These are phyloP conservation scores for Drosophila prostipennis DNA, from an alignment of 2,888 invertebrate genomes.

Conservation along the genomic window DNA sequence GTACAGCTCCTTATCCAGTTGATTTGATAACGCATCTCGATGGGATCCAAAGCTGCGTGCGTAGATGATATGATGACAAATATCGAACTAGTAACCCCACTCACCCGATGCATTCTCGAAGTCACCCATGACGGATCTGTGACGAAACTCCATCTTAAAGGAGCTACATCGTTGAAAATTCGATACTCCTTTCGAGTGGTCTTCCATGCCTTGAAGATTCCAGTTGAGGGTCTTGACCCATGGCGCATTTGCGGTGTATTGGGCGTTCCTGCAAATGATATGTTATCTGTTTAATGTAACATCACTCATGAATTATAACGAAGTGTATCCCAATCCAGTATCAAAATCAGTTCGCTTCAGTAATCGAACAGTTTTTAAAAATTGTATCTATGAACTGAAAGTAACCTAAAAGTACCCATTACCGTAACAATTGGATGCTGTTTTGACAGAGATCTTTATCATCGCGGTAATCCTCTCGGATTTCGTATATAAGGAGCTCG, in stretches of 20 bases:
- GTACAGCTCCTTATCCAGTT: constrained; percentile 50
- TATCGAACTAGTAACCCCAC: too few relatives aligned
- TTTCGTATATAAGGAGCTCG: constrained; percentile 6
- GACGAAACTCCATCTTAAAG: not conserved
- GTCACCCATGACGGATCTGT: not conserved
- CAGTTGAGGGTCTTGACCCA: not conserved
- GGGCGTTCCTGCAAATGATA: not conserved
- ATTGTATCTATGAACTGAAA: too few relatives aligned
- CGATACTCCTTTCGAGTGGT: too few relatives aligned
- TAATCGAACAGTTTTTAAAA: too few relatives aligned
- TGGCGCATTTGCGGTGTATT: not conserved
- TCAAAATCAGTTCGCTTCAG: too few relatives aligned
- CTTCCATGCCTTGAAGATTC: not conserved
- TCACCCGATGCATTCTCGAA: constrained; percentile 7
- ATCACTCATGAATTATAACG: too few relatives aligned
- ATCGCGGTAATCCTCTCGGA: constrained; percentile 29
- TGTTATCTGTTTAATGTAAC: too few relatives aligned
- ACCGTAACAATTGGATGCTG: constrained; percentile 20
- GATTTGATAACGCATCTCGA: constrained; percentile 50
- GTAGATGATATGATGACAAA: too few relatives aligned
- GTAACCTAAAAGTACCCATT: too few relatives aligned
- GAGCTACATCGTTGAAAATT: not conserved
- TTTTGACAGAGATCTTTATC: constrained; percentile 34
- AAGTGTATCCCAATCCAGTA: too few relatives aligned
- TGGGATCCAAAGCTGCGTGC: constrained; percentile 37